These are phyloP conservation scores for Triplophysa tibetana DNA, from an alignment of 2,113 vertebrate species.

Conservation along the genomic window DNA sequence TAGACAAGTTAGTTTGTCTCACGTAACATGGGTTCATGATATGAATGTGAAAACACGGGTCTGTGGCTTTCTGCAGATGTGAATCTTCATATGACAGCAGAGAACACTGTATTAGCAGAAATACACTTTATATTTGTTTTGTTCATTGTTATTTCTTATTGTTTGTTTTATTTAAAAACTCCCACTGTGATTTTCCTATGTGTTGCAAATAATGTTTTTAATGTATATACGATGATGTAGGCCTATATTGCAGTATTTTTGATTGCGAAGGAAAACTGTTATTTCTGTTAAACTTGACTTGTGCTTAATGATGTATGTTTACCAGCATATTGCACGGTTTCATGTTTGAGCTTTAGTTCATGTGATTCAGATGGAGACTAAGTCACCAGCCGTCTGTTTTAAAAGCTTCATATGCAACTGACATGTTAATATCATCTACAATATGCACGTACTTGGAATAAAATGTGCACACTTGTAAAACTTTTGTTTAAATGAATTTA, in stretches of 20 bases:
- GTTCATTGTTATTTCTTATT: not conserved
- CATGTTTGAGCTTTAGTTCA: too few relatives aligned
- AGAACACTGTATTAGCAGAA: not conserved
- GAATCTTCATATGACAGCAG: not conserved
- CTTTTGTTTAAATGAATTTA: too few relatives aligned
- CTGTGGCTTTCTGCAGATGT: not conserved
- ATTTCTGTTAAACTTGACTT: too few relatives aligned
- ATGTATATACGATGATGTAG: not conserved
- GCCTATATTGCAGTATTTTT: too few relatives aligned
- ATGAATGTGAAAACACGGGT: not conserved
- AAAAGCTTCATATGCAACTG: too few relatives aligned
- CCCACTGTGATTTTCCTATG: slow-evolving; percentile 46
- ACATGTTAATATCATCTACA: too few relatives aligned
- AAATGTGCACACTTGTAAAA: too few relatives aligned
- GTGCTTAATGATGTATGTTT: not conserved
- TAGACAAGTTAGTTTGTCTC: not conserved
- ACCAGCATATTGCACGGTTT: too few relatives aligned
- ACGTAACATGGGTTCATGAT: not conserved
- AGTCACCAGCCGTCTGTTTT: too few relatives aligned
- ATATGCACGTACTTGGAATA: too few relatives aligned
- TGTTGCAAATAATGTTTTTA: slow-evolving; percentile 15
- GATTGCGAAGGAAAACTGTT: too few relatives aligned
- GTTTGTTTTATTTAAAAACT: slow-evolving; percentile 58
- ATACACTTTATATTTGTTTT: slow-evolving; percentile 14
- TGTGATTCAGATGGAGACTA: too few relatives aligned